These are phyloP conservation scores for Salminus brasiliensis DNA, from an alignment of 2,113 vertebrate species.

Conservation along the genomic window DNA sequence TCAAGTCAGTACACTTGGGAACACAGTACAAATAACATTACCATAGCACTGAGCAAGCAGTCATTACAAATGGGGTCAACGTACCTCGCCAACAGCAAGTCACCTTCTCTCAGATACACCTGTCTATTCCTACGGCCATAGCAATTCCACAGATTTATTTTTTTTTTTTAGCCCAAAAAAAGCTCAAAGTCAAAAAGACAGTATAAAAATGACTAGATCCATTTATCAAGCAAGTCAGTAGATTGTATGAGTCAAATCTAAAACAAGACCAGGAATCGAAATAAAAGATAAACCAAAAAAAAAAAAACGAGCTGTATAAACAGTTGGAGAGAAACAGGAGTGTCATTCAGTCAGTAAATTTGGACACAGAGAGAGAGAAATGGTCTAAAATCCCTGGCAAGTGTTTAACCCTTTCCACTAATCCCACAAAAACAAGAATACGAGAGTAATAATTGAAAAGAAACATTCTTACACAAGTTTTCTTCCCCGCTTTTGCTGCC, in stretches of 20 bases:
- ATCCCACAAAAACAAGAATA: conserved; percentile 22
- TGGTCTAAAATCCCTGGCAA: neutral
- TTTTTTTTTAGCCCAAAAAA: no score
- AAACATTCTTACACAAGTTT: conserved; percentile 41
- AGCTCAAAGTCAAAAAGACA: conserved; percentile 3
- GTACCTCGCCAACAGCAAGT: conserved; percentile 51
- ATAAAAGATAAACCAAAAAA: neutral
- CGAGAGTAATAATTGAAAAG: conserved; percentile 15
- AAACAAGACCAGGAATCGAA: conserved; percentile 58
- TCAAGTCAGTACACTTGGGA: conserved; percentile 63
- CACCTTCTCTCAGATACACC: conserved; percentile 48
- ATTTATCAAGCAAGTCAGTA: conserved; percentile 48
- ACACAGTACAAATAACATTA: conserved; percentile 56
- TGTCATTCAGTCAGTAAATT: conserved; percentile 65
- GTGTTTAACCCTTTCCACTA: neutral
- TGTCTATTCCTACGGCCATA: conserved; percentile 57
- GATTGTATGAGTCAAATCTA: conserved; percentile 49
- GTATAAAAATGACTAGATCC: conserved; percentile 53
- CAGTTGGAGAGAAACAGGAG: conserved; percentile 73
- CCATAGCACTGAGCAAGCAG: conserved; percentile 61
- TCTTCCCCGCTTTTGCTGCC: conserved; percentile 75
- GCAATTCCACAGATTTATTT: no score
- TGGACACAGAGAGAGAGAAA: conserved; percentile 47
- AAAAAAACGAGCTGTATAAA: conserved; percentile 57
- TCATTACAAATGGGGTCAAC: conserved; percentile 62